Evolutionary conservation across 1,140 invertebrate genomes (phyloP), one percentile per base, ranked within the genome.

Genomic region (Tyrophagus putrescentiae): DNA sequence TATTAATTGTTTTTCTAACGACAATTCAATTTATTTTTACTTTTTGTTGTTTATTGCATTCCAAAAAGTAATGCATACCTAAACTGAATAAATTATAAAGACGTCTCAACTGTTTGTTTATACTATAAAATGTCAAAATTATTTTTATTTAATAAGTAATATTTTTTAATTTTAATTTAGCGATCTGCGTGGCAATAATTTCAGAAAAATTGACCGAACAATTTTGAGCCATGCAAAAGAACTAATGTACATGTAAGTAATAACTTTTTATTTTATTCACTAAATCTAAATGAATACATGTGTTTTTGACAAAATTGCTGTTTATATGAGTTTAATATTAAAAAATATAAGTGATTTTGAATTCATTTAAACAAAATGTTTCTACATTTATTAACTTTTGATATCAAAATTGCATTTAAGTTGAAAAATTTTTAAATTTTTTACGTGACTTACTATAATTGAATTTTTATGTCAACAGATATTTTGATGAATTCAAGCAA

Each of bases 401-500:
- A 13, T 13, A 13, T 13, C 13, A 39, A n/a, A 39, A 13, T 39
- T 13, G 36, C 36, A 13, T 39, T 39, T n/a, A 39, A 39, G n/a
- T 13, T 13, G 36, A 39, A 39, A 39, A n/a, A n/a, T n/a, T n/a
- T n/a, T n/a, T n/a, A 64, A 28, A 48, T 50, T 60, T 62, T 72
- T 68, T 64, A 65, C 29, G 27, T 56, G 3, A 34, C 7, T 33
- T 13, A 7, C 28, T 60, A 25, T 36, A 21, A 28, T 48, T 13
- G 34, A 1, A 21, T 28, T 21, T 60, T 13, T 54, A 41, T 18
- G 60, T 28, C 11, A 13, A 11, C 31, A 45, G 57, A 25, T 77
- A 83, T 64, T 85, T 84, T 63, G 78, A 81, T 65, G 79, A 77
- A 50, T 86, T 85, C 67, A 75, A 79, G 59, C 83, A 82, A 67